Evolutionary conservation across 2,113 vertebrate genomes (phyloP), one percentile per base, ranked within the genome.

Genomic region (Hydrochoerus hydrochaeris): DNA sequence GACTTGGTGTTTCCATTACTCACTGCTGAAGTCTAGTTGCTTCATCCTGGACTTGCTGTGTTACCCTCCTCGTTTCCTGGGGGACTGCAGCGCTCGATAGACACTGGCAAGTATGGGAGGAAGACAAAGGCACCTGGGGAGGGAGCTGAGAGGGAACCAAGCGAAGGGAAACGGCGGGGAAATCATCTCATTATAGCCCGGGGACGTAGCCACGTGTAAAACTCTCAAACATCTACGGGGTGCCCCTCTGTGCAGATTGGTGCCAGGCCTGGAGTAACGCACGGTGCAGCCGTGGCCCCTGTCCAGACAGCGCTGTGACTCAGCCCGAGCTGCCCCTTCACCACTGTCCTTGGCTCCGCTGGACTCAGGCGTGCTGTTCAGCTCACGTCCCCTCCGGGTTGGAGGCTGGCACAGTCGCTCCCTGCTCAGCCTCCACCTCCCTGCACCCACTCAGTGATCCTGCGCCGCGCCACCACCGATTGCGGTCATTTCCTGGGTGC

Each of bases 301-400:
- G 78, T 90, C 94, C 88, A 87, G 83, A 38, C 65, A n/a, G 84
- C 10, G 16, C 85, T 28, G 32, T 67, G 97, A 97, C 65, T 94
- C 95, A 88, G 82, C 71, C 71, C 11, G 46, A 69, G 80, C 44
- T 63, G 63, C 49, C 57, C 24, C 71, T 46, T 52, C 49, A 20
- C 6, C 54, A 63, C n/a, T 16, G 14, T 85, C 96, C 75, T 81
- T 89, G 82, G 58, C 71, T 94, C 67, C 77, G 54, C 91, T 38
- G 7, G 65, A 9, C 52, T 38, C 80, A 81, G 90, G 58, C 13
- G 1, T 0, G 26, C 85, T 85, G 52, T 60, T 60, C 82, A 84
- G 46, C 44, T 52, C 17, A 0, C 1, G 3, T 41, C 81, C 32
- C 32, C 46, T 73, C 28, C 71, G 46, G 75, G 12, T 30, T 0